These are phyloP conservation scores for Cherax quadricarinatus DNA, from an alignment of 1,140 invertebrate species.

Conservation along the genomic window DNA sequence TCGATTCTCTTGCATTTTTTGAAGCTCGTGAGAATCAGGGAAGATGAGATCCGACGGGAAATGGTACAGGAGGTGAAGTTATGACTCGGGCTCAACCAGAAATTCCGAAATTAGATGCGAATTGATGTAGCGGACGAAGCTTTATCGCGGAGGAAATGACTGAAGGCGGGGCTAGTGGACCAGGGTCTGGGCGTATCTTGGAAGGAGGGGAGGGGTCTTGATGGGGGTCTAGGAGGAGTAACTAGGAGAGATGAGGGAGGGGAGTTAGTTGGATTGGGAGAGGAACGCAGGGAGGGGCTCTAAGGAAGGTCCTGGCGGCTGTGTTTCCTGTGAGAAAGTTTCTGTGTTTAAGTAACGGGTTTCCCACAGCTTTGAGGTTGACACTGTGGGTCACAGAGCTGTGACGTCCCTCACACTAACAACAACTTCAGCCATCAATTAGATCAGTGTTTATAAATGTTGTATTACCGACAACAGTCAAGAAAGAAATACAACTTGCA, in stretches of 20 bases:
- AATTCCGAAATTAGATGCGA: background rate
- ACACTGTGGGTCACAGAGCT: background rate
- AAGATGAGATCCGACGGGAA: background rate
- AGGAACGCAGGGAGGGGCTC: background rate
- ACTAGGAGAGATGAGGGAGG: background rate
- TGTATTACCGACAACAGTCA: too few species aligned
- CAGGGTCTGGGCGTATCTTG: background rate
- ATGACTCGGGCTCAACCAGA: background rate
- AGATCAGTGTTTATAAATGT: too few species aligned
- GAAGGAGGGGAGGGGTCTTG: background rate
- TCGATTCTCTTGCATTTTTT: background rate
- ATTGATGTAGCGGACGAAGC: background rate
- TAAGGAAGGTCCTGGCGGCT: background rate
- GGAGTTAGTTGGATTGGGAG: background rate
- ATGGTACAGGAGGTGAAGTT: background rate
- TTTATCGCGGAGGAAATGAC: slow-evolving; percentile 10
- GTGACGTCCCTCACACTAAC: background rate
- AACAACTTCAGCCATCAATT: background rate
- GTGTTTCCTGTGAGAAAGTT: slow-evolving; percentile 15
- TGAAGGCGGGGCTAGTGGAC: background rate
- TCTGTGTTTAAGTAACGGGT: slow-evolving; percentile 8
- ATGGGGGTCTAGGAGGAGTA: background rate
- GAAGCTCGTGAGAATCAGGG: background rate
- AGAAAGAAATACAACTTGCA: too few species aligned
- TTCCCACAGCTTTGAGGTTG: background rate